Evolutionary conservation across 2,888 invertebrate species (phyloP), one percentile per base, ranked within the genome.

Genomic region (Malachius bipustulatus): DNA sequence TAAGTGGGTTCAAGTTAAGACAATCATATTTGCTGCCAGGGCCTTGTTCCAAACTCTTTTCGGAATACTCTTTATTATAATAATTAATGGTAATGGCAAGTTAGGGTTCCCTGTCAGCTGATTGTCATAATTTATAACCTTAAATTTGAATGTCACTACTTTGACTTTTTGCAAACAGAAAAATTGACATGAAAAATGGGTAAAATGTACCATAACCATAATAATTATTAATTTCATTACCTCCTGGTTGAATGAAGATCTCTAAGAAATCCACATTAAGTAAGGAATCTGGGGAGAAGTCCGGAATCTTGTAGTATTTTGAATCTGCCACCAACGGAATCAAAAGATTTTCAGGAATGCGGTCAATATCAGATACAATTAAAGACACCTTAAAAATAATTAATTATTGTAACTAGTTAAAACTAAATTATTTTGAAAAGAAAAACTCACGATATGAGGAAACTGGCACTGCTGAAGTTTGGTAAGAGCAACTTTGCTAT

Each of bases 201-300:
- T n/a, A n/a, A n/a, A n/a, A n/a, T n/a, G n/a, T n/a, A 29, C 8
- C 19, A 10, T 9, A 41, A 36, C 24, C n/a, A 8, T 19, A n/a
- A 8, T n/a, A 6, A n/a, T 6, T 8, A n/a, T 19, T 19, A 19
- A 19, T 19, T 19, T 8, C 6, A 49, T 50, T 52, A 70, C 75
- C 75, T 63, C 64, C 63, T n/a, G n/a, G n/a, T 47, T 65, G 67
- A 6, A 73, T 55, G 55, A 74, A 75, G 44, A 64, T 65, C 38
- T 67, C 62, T 28, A 73, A 58, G 50, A 75, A 74, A 36, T 64
- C 57, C 38, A 57, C 55, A 28, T 64, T 55, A 28, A 71, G 45
- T 12, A 74, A 51, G 44, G 68, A 65, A 28, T 50, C 53, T n/a
- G 65, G 46, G 34, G 55, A 54, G 8, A 74, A 45, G 36, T 59